Base-by-base conservation (phyloP, 92 coral and sea anemone genomes). In the Heliopora coerulea region DNA sequence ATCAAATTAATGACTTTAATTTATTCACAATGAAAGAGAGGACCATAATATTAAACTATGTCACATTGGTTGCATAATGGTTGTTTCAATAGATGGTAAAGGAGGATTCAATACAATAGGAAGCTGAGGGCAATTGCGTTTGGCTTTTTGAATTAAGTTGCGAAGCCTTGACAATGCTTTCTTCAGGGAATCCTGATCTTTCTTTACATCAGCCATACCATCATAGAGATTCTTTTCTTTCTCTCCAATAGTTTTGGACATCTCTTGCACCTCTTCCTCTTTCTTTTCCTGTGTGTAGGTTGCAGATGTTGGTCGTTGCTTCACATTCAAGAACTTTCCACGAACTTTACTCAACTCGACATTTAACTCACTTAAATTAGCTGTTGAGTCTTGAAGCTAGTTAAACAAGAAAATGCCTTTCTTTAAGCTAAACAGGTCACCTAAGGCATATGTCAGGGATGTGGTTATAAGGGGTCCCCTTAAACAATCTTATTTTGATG, bases 161-260 rank as follows among this genome's bases (percentile, higher is more conserved):
- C 86, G 83, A 62, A 89, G 82, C 83, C 91, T 87, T 78, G 91
- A 86, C 14, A 93, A 82, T 30, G 96, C 98, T 81, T 93, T 93
- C 82, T 89, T 93, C 82, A 89, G 62, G 3, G 98, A 85, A 82
- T 93, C 98, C 86, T 93, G 98, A 39, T 93, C 91, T 56, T 91
- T 80, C 70, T 93, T 93, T 17, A 93, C 98, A 39, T 88, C 98
- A 9, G 98, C 88, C 98, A 93, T 93, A 54, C 98, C 98, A 74
- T 87, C 98, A 49, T 93, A 93, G 2, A 93, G 88, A 52, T 88
- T 89, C 82, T 93, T 93, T 83, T 93, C 98, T 50, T 82, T 79
- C 58, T 93, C 88, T 15, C 87, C 80, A 63, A 93, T 80, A 49
- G 91, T 87, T 67, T 73, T 93, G 37, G 84, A 80, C 89, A 91